Evolutionary conservation across 2,113 vertebrate genomes (phyloP), one percentile per base, ranked within the genome.

Genomic region (Corydoras sp.): DNA sequence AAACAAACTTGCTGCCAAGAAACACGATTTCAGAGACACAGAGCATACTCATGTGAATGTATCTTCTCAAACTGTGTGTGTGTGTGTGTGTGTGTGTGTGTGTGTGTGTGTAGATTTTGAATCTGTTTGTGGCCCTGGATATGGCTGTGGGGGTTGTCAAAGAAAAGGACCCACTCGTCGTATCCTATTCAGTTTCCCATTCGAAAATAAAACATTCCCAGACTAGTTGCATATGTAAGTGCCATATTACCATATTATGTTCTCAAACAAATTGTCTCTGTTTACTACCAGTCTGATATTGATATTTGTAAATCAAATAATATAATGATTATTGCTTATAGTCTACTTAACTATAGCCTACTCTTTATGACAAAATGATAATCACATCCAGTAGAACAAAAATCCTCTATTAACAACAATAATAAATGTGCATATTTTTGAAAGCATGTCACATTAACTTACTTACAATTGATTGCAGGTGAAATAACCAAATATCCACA

Each of bases 201-300:
- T 12, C 32, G 51, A 63, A 67, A 3, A 35, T 62, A 15, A 75
- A 68, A 15, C 61, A 48, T 15, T 14, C 65, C 49, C 59, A 18
- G 5, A 43, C 71, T 13, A 71, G 74, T 32, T 62, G 32, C 35
- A 29, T 76, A 29, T 77, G 81, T 83, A 14, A 83, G 81, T 77
- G 15, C 43, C 51, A 53, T n/a, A n/a, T n/a, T 51, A 48, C 12
- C n/a, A 49, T 14, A 54, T 14, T 62, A 11, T 10, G 13, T 18
- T 54, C n/a, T 24, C 5, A 43, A 35, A 13, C 1, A 18, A 3
- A 13, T 66, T 7, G 49, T 15, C 13, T 11, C 43, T 51, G 11
- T 10, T 10, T 12, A 53, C 10, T 10, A 3, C 13, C 10, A 53
- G 51, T 53, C 1, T 12, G 10, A 53, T 53, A 3, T 12, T 53